Evolutionary conservation across 2,888 invertebrate genomes (phyloP).

Genomic region (Sphecodes monilicornis): DNA sequence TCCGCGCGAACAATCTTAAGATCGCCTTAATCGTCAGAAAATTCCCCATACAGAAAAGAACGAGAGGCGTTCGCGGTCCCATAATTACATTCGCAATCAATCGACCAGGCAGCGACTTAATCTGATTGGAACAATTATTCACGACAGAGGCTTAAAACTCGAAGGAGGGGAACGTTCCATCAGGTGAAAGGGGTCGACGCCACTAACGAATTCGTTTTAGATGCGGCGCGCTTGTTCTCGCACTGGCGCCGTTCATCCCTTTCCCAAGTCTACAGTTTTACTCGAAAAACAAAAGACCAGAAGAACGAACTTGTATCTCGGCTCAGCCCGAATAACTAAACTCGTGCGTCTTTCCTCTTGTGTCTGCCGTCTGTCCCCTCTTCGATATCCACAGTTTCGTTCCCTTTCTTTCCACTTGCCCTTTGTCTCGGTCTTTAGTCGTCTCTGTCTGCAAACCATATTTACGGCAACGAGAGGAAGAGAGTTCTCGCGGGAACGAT

Average conservation of each 20-base stretch:
- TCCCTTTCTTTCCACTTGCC: slow-evolving; percentile 28
- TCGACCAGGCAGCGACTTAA: slow-evolving; percentile 59
- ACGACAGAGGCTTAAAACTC: slow-evolving; percentile 64
- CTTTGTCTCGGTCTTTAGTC: slow-evolving; percentile 54
- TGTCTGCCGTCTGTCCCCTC: slow-evolving; percentile 30
- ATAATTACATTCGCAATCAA: slow-evolving; percentile 65
- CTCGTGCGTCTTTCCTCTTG: slow-evolving; percentile 51
- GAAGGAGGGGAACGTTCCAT: slow-evolving; percentile 18
- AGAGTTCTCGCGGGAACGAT: slow-evolving; percentile 58
- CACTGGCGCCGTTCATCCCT: background rate
- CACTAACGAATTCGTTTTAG: slow-evolving; percentile 73
- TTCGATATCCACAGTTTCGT: slow-evolving; percentile 41
- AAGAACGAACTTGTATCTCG: slow-evolving; percentile 69
- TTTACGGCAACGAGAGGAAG: slow-evolving; percentile 71
- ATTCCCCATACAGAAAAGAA: background rate
- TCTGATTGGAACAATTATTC: slow-evolving; percentile 71
- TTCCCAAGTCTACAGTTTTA: slow-evolving; percentile 45
- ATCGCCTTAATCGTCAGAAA: slow-evolving; percentile 17
- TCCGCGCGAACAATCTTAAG: background rate
- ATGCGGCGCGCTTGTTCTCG: slow-evolving; percentile 43
- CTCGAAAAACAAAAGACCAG: slow-evolving; percentile 70
- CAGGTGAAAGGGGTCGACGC: slow-evolving; percentile 62
- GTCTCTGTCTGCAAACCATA: slow-evolving; percentile 70
- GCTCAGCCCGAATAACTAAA: slow-evolving; percentile 70
- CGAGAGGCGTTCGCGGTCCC: background rate